Evolutionary conservation across 2,113 vertebrate genomes (phyloP).

Genomic region (Atractosteus spatula): DNA sequence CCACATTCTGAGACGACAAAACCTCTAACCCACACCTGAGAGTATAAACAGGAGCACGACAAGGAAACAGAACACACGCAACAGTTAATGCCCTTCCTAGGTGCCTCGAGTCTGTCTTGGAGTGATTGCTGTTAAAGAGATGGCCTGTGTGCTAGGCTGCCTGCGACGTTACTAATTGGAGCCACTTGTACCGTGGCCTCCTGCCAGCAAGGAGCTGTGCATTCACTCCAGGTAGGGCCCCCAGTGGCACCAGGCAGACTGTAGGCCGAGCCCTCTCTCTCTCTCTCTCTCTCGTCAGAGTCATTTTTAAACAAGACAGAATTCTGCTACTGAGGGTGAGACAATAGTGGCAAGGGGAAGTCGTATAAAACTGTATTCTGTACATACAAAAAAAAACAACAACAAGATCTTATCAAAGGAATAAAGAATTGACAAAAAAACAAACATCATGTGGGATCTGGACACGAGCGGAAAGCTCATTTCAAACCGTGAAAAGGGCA

Average conservation of each 20-base stretch:
- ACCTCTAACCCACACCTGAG: neutral
- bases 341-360: neutral
- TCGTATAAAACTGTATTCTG: neutral
- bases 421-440: neutral
- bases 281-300: neutral
- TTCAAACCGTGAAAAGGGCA: too few species aligned
- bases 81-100: neutral
- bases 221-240: neutral
- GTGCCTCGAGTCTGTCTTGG: neutral
- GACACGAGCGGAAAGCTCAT: too few species aligned
- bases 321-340: neutral
- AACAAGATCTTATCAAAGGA: neutral
- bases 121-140: neutral
- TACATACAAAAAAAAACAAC: neutral
- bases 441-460: neutral
- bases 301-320: neutral
- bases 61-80: too few species aligned
- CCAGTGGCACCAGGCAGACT: neutral
- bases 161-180: neutral
- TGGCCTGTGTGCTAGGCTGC: neutral
- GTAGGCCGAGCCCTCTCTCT: neutral
- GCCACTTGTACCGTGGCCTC: neutral
- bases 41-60: neutral
- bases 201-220: neutral
- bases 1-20: slow-evolving; percentile 14